Conservation (phyloP, 2,797 vertebrate genomes). For the Knipowitschia caucasica region DNA sequence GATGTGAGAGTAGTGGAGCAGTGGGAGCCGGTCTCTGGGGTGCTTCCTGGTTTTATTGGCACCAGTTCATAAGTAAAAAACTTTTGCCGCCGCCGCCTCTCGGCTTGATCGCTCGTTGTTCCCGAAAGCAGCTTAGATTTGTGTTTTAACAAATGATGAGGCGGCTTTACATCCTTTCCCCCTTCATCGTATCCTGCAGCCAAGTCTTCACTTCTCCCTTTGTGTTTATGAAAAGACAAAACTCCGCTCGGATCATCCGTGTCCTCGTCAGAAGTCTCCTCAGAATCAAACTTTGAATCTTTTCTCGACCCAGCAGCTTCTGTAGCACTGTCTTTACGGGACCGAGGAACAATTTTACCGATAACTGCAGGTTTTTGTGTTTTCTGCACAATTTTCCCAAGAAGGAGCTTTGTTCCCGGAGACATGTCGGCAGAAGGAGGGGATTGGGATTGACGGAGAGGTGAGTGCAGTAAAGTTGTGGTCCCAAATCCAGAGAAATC, state of each 20-base stretch:
- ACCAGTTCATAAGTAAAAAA: conserved; percentile 61
- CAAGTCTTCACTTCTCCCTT: conserved; percentile 44
- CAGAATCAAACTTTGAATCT: conserved; percentile 26
- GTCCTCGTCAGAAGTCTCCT: conserved; percentile 30
- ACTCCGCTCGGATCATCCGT: conserved; percentile 24
- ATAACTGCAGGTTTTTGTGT: conserved; percentile 41
- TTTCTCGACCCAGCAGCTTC: conserved; percentile 37
- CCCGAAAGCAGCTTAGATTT: conserved; percentile 50
- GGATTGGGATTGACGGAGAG: conserved; percentile 38
- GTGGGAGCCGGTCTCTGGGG: conserved; percentile 51
- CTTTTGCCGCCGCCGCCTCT: conserved; percentile 25
- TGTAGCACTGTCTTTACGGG: conserved; percentile 36
- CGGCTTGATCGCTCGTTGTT: conserved; percentile 13
- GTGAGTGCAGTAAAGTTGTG: conserved; percentile 27
- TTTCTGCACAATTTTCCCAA: conserved; percentile 58
- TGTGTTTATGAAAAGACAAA: conserved; percentile 46
- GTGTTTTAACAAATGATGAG: conserved; percentile 14
- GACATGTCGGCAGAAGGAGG: conserved; percentile 50
- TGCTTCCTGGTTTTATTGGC: conserved; percentile 6
- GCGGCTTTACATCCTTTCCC: conserved; percentile 35
- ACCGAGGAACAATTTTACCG: conserved; percentile 58
- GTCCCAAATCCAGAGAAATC: conserved; percentile 84
- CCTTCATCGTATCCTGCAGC: conserved; percentile 52
- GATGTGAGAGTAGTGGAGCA: conserved; percentile 64
- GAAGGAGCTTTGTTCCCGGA: conserved; percentile 48